These are phyloP conservation scores for Rhadinocentrus ornatus DNA, from an alignment of 2,797 vertebrate genomes.

Conservation along the genomic window DNA sequence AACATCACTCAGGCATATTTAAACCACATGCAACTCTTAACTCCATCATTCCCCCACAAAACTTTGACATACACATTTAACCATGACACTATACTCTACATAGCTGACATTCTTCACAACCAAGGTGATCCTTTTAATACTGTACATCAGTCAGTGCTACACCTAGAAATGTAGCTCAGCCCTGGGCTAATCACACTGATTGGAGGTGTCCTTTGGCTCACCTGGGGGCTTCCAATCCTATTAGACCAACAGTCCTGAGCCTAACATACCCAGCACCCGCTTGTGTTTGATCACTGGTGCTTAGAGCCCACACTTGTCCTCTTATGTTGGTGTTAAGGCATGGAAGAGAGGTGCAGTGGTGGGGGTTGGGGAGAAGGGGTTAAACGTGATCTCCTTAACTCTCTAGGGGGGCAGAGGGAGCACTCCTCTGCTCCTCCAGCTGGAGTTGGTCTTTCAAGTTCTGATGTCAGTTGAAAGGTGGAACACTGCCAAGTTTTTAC, in stretches of 20 bases:
- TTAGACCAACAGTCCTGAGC: slow-evolving; percentile 85
- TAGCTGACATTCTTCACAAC: slow-evolving; percentile 59
- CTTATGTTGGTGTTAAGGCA: slow-evolving; percentile 79
- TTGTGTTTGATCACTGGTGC: slow-evolving; percentile 84
- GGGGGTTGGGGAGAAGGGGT: slow-evolving; percentile 69
- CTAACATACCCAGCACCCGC: slow-evolving; percentile 75
- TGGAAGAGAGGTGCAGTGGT: slow-evolving; percentile 72
- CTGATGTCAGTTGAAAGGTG: slow-evolving; percentile 75
- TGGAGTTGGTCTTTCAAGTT: slow-evolving; percentile 74
- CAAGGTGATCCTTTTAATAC: slow-evolving; percentile 72
- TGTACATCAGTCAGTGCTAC: slow-evolving; percentile 64
- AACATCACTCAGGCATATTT: slow-evolving; percentile 53
- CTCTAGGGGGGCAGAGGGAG: slow-evolving; percentile 79
- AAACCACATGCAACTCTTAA: slow-evolving; percentile 60
- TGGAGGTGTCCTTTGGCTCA: slow-evolving; percentile 84
- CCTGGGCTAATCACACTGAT: slow-evolving; percentile 79
- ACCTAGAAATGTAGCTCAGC: slow-evolving; percentile 71
- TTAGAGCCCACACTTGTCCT: slow-evolving; percentile 85
- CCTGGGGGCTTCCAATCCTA: slow-evolving; percentile 88
- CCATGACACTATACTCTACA: slow-evolving; percentile 46
- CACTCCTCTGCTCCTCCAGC: slow-evolving; percentile 61
- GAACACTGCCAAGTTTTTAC: slow-evolving; percentile 61
- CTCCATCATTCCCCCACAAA: slow-evolving; percentile 58
- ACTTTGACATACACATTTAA: slow-evolving; percentile 63
- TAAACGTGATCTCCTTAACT: slow-evolving; percentile 85